phyloP scores from a whole-genome alignment of 2,888 invertebrate species.

The Limnephilus auricula region DNA sequence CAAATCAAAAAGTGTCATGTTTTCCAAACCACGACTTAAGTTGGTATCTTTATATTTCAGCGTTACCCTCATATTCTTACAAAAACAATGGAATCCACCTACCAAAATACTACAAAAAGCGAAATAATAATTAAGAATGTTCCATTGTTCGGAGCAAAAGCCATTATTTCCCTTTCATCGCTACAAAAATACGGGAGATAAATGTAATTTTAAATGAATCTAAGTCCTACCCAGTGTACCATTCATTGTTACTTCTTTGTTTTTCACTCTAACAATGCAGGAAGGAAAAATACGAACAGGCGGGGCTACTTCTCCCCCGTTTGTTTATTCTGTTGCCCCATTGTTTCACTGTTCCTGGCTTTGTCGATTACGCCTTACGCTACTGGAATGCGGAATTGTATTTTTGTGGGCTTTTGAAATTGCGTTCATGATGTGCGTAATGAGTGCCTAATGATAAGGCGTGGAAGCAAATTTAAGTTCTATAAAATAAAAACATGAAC shows the following conservation, averaged over 20 bases:
- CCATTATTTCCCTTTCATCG: constrained; percentile 45
- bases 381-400: constrained; percentile 28
- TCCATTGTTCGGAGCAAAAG: constrained; percentile 29
- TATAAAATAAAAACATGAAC: background rate
- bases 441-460: background rate
- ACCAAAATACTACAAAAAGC: constrained; percentile 28
- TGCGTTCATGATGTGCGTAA: constrained; percentile 14
- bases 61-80: background rate
- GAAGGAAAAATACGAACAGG: constrained; percentile 54
- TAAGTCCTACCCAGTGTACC: constrained; percentile 51
- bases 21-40: background rate
- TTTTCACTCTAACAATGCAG: constrained; percentile 50
- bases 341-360: constrained; percentile 47
- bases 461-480: background rate
- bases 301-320: constrained; percentile 41
- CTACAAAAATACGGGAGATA: constrained; percentile 54
- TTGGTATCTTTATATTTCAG: background rate
- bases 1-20: background rate
- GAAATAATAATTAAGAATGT: constrained; percentile 57
- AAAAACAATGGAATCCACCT: background rate
- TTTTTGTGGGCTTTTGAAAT: constrained; percentile 8
- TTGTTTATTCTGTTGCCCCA: constrained; percentile 50
- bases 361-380: constrained; percentile 30
- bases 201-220: constrained; percentile 64
- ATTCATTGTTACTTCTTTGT: constrained; percentile 45